phyloP scores from a whole-genome alignment of 1,140 invertebrate genomes.

The Harlomillsia oculata region DNA sequence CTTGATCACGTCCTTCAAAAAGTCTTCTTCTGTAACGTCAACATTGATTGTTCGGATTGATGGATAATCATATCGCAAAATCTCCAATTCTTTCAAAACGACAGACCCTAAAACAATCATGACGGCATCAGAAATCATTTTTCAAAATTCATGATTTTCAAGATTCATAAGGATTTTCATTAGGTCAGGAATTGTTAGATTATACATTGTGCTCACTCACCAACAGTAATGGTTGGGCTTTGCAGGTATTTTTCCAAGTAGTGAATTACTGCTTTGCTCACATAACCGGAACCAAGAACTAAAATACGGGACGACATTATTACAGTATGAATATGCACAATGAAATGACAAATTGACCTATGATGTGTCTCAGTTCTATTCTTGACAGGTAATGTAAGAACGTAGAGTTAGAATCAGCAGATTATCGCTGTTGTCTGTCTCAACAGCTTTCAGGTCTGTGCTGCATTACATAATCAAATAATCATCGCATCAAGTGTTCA shows the following conservation, averaged over 20 bases:
- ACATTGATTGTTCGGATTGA: slow-evolving; percentile 47
- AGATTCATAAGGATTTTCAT: neutral
- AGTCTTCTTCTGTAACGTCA: slow-evolving; percentile 47
- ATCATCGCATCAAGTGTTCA: no score
- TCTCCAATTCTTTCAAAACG: neutral
- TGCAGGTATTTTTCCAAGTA: neutral
- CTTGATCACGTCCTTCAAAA: slow-evolving; percentile 47
- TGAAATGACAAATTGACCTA: no score
- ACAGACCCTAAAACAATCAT: neutral
- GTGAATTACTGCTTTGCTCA: slow-evolving; percentile 1
- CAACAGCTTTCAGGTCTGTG: no score
- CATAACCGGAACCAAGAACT: slow-evolving; percentile 4
- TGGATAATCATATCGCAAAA: slow-evolving; percentile 34
- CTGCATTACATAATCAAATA: no score
- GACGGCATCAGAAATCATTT: no score
- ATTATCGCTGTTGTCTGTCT: no score
- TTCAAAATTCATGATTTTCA: no score
- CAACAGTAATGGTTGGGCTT: neutral
- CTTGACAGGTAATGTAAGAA: no score
- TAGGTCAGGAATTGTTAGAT: neutral
- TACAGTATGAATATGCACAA: no score
- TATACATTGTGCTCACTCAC: neutral
- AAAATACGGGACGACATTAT: no score
- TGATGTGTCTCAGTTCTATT: no score
- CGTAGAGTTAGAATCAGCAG: no score